Percentiles rank a stretch among this genome's conserved stretches.
Conservation (phyloP, 2,113 vertebrate species). For the Etheostoma spectabile region DNA sequence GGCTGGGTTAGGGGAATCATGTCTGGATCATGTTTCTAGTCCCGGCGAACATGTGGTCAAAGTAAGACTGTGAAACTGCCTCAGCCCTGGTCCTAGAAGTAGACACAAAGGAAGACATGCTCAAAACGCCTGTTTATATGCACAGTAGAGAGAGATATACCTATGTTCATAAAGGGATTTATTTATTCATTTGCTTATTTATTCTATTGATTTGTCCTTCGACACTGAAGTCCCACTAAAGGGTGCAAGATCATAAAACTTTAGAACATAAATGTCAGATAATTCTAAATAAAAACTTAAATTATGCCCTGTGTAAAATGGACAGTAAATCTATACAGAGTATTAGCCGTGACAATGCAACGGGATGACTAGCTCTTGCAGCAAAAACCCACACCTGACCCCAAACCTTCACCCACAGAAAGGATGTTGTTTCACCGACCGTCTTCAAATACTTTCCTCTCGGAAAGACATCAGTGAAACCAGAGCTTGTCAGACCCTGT, state of each 20-base stretch:
- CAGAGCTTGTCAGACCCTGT: slow-evolving; percentile 73
- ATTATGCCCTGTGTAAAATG: slow-evolving; percentile 47
- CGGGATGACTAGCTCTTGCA: slow-evolving; percentile 31
- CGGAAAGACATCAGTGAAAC: slow-evolving; percentile 78
- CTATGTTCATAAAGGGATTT: neutral
- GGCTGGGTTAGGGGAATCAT: slow-evolving; percentile 71
- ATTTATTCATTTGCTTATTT: slow-evolving; percentile 9
- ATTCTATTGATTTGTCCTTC: neutral
- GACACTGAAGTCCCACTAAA: slow-evolving; percentile 15
- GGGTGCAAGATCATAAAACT: slow-evolving; percentile 32
- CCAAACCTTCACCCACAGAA: slow-evolving; percentile 68
- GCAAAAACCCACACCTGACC: slow-evolving; percentile 75
- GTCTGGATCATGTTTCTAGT: slow-evolving; percentile 83
- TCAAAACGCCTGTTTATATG: slow-evolving; percentile 21
- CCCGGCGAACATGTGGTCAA: slow-evolving; percentile 78
- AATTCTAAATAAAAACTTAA: slow-evolving; percentile 34
- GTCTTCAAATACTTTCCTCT: slow-evolving; percentile 72
- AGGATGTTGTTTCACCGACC: slow-evolving; percentile 75
- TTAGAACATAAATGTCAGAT: slow-evolving; percentile 25
- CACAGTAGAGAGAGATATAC: slow-evolving; percentile 8
- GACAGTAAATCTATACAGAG: slow-evolving; percentile 58
- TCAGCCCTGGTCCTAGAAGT: slow-evolving; percentile 42
- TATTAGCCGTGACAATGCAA: slow-evolving; percentile 46
- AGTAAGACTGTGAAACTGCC: slow-evolving; percentile 67
- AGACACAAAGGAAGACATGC: slow-evolving; percentile 49